Evolutionary conservation across 1,140 invertebrate genomes (phyloP).

Genomic region (Hesperophylax magnus): DNA sequence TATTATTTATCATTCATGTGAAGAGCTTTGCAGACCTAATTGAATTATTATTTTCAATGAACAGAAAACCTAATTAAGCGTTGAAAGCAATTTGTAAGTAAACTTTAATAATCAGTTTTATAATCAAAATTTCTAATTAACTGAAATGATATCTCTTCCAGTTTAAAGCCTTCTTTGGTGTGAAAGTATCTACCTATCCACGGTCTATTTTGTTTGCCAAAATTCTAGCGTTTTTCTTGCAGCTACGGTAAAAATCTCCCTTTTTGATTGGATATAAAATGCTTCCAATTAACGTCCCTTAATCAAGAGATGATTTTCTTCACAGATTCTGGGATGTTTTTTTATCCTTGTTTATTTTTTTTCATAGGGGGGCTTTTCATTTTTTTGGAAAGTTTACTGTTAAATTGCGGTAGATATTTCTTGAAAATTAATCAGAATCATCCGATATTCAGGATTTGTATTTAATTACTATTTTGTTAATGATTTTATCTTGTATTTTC

Average conservation of each 20-base stretch:
- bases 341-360: no score
- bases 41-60: background rate
- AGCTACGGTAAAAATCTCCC: background rate
- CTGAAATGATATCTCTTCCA: background rate
- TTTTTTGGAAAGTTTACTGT: no score
- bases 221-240: no score
- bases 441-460: no score
- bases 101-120: background rate
- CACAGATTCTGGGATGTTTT: no score
- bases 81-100: conserved; percentile 1
- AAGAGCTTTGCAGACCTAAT: background rate
- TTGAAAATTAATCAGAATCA: no score
- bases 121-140: background rate
- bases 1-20: background rate
- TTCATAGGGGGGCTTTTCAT: no score
- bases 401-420: no score
- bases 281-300: conserved; percentile 1
- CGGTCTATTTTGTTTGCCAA: no score
- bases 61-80: background rate
- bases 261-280: conserved; percentile 9
- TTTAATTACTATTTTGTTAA: no score
- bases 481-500: no score
- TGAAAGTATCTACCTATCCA: no score
- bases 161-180: background rate
- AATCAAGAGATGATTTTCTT: conserved; percentile 4